phyloP scores from a whole-genome alignment of 2,888 invertebrate genomes.

The Meliscaeva auricollis region DNA sequence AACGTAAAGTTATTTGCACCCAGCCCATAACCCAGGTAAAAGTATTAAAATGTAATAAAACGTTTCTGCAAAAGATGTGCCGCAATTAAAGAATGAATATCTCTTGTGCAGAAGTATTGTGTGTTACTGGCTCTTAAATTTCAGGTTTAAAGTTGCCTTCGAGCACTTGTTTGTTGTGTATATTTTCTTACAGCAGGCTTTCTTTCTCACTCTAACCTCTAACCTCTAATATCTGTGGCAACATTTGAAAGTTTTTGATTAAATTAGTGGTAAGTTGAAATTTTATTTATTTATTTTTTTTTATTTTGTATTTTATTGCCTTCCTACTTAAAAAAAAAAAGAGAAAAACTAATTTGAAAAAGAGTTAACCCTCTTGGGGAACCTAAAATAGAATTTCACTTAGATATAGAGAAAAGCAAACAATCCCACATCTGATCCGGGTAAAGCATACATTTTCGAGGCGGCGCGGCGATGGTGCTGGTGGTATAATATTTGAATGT shows the following conservation, averaged over 20 bases:
- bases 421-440: too few relatives aligned
- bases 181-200: neutral
- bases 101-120: neutral
- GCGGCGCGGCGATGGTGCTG: too few relatives aligned
- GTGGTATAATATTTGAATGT: too few relatives aligned
- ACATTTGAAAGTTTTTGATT: slow-evolving; percentile 18
- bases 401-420: too few relatives aligned
- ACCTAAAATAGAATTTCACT: neutral
- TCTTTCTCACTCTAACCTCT: too few relatives aligned
- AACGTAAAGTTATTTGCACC: slow-evolving; percentile 49
- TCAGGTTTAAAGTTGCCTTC: neutral
- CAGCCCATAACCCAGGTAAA: neutral
- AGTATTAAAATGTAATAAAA: slow-evolving; percentile 46
- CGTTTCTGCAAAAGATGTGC: slow-evolving; percentile 21
- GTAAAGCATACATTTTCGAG: neutral
- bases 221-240: slow-evolving; percentile 9
- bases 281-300: neutral
- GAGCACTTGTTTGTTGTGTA: neutral
- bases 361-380: neutral
- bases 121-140: neutral
- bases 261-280: slow-evolving; percentile 22
- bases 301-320: neutral
- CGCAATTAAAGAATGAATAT: slow-evolving; percentile 11
- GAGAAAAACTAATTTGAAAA: neutral
- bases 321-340: neutral